phyloP scores from a whole-genome alignment of 2,113 vertebrate genomes.

The Ciconia boyciana region DNA sequence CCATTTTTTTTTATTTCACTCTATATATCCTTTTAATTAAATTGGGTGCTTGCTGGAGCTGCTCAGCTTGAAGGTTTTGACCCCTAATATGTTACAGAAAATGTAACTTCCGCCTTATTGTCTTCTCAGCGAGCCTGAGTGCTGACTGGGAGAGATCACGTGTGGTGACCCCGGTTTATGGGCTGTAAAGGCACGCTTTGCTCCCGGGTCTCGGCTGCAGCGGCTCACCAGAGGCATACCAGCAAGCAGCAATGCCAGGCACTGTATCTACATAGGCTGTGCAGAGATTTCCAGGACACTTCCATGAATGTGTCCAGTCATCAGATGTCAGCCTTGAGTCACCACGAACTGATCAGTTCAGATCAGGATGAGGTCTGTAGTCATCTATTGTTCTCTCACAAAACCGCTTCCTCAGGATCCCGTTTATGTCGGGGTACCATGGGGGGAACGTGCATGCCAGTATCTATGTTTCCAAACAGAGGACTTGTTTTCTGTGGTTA shows the following conservation, averaged over 20 bases:
- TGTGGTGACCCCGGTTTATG: rapidly evolving
- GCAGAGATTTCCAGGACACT: not conserved
- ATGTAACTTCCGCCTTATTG: not conserved
- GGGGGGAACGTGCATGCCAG: rapidly evolving
- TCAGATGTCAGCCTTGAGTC: not conserved
- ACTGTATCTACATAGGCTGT: not conserved
- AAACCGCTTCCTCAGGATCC: not conserved
- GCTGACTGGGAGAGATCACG: rapidly evolving
- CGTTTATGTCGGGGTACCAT: rapidly evolving
- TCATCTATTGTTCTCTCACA: not conserved
- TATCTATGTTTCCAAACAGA: not conserved
- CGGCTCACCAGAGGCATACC: rapidly evolving
- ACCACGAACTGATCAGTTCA: not conserved
- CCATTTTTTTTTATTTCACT: not conserved
- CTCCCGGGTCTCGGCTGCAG: not conserved
- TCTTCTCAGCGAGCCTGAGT: not conserved
- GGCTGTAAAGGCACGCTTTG: not conserved
- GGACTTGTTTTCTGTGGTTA: not conserved
- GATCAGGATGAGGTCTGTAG: not conserved
- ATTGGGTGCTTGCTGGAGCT: not conserved
- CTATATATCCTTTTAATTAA: not conserved
- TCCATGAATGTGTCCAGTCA: not conserved
- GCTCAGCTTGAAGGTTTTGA: not conserved
- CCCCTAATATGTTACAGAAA: not conserved
- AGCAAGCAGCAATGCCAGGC: not conserved